A percentile compares a stretch with the other conserved stretches of the same genome.
These are phyloP conservation scores for Caenorhabditis wallacei DNA, from an alignment of 2,888 invertebrate species.

Conservation along the genomic window DNA sequence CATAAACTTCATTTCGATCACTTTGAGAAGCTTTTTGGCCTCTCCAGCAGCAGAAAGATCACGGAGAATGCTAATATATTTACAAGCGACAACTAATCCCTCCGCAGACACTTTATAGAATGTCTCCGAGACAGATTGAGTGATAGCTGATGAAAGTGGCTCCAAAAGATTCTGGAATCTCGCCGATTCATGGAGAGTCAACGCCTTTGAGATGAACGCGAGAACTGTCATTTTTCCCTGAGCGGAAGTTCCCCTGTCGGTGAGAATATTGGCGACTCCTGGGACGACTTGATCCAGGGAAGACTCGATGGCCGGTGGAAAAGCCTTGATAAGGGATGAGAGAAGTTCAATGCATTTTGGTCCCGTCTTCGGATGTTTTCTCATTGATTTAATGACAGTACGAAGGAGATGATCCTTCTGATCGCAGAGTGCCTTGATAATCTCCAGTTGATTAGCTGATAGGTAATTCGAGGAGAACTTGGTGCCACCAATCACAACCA, in stretches of 20 bases:
- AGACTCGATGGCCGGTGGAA: conserved; percentile 88
- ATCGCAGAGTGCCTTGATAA: conserved; percentile 37
- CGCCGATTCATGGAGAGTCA: conserved; percentile 13
- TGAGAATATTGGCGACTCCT: conserved; percentile 89
- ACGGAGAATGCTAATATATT: conserved; percentile 50
- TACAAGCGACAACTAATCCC: conserved; percentile 56
- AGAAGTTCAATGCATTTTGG: conserved; percentile 94
- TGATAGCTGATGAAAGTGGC: conserved; percentile 87
- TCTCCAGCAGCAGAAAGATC: neutral
- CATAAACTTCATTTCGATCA: conserved; percentile 91
- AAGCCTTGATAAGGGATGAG: conserved; percentile 89
- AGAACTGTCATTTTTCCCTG: conserved; percentile 96
- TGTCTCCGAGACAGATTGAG: conserved; percentile 93
- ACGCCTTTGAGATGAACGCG: conserved; percentile 87
- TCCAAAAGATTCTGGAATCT: conserved; percentile 88
- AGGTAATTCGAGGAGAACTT: conserved; percentile 44
- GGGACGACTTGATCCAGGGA: conserved; percentile 92
- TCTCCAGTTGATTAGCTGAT: conserved; percentile 45
- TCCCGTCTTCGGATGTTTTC: conserved; percentile 89
- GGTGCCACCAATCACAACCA: conserved; percentile 46
- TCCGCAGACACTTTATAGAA: conserved; percentile 90
- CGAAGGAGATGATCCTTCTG: conserved; percentile 34
- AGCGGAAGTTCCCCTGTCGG: conserved; percentile 68
- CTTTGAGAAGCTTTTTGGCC: conserved; percentile 87
- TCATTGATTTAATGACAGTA: conserved; percentile 92